phyloP scores from a whole-genome alignment of 1,140 invertebrate species.

The Cotesia glomerata region DNA sequence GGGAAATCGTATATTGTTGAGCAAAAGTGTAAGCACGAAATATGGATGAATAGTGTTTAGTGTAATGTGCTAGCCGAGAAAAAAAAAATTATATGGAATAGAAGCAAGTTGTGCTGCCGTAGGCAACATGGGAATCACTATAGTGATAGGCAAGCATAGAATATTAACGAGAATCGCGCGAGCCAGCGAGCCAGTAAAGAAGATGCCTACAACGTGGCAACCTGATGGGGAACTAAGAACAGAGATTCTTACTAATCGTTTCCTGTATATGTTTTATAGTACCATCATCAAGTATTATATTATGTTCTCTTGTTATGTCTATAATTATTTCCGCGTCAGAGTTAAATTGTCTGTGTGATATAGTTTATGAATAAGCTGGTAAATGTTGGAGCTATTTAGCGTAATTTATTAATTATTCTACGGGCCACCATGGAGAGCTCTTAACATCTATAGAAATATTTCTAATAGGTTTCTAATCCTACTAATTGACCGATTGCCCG shows the following conservation, averaged over 20 bases:
- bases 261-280: neutral
- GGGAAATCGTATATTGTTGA: too few relatives aligned
- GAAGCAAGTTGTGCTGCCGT: neutral
- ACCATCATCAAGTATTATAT: neutral
- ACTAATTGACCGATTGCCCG: constrained; percentile 58
- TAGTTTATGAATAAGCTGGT: neutral
- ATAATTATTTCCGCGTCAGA: constrained; percentile 1
- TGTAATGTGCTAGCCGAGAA: neutral
- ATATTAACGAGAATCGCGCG: constrained; percentile 2
- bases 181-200: neutral
- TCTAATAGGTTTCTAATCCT: constrained; percentile 54
- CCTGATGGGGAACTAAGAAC: neutral
- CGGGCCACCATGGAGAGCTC: too few relatives aligned
- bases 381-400: too few relatives aligned
- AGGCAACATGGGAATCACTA: constrained; percentile 1
- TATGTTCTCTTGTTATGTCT: neutral
- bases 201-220: neutral
- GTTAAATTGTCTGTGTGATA: neutral
- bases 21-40: too few relatives aligned
- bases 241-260: constrained; percentile 7
- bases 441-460: too few relatives aligned
- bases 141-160: neutral
- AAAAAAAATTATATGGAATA: neutral
- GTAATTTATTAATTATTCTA: too few relatives aligned
- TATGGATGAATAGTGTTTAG: neutral